These are phyloP conservation scores for Hyles lineata DNA, from an alignment of 2,888 invertebrate genomes.

Conservation along the genomic window DNA sequence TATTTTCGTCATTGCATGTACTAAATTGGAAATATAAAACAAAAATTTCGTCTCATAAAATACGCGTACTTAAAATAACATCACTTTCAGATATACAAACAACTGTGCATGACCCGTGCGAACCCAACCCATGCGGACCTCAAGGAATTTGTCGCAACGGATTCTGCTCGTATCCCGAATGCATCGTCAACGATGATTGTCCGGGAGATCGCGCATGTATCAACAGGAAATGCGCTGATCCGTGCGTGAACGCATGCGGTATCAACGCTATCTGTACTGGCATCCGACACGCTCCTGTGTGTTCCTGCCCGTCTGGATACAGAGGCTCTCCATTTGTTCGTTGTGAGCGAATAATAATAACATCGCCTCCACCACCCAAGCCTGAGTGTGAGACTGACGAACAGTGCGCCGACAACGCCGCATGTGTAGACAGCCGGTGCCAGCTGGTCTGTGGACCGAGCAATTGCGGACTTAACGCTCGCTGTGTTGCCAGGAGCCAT, in stretches of 20 bases:
- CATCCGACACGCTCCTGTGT: constrained; percentile 89
- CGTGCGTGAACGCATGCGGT: constrained; percentile 93
- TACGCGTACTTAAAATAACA: constrained; percentile 23
- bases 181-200: constrained; percentile 94
- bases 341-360: constrained; percentile 81
- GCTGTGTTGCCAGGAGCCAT: constrained; percentile 91
- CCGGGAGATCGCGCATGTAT: constrained; percentile 92
- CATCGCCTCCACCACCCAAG: constrained; percentile 78
- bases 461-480: constrained; percentile 91
- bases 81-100: constrained; percentile 58
- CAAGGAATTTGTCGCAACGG: constrained; percentile 88
- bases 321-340: constrained; percentile 91
- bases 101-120: constrained; percentile 85
- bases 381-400: constrained; percentile 91
- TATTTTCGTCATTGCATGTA: neutral
- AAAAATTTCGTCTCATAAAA: neutral
- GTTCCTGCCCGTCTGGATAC: constrained; percentile 91
- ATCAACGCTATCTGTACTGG: constrained; percentile 93
- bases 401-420: constrained; percentile 93
- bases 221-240: constrained; percentile 92
- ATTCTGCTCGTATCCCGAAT: constrained; percentile 92
- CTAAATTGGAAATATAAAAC: neutral
- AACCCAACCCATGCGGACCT: constrained; percentile 89
- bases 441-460: constrained; percentile 89
- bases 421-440: constrained; percentile 91